phyloP scores from a whole-genome alignment of 2,888 invertebrate species.

The Himalopsyche anomala region DNA sequence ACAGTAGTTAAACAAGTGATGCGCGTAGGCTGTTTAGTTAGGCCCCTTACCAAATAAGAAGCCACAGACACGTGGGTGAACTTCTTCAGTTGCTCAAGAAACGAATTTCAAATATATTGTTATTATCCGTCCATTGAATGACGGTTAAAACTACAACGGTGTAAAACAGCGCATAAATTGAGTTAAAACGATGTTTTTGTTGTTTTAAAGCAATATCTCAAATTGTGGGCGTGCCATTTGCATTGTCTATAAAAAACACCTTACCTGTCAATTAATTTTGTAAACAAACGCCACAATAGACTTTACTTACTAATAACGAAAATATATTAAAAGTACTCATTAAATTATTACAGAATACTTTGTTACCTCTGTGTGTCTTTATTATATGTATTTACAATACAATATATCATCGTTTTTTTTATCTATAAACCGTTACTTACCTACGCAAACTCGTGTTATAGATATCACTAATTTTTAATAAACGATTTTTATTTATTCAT shows the following conservation, averaged over 20 bases:
- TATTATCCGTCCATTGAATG: conserved; percentile 36
- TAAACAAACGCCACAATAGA: neutral
- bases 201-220: conserved; percentile 13
- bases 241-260: conserved; percentile 9
- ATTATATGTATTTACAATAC: no score
- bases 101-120: conserved; percentile 38
- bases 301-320: neutral
- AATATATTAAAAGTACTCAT: no score
- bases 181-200: conserved; percentile 39
- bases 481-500: no score
- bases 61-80: neutral
- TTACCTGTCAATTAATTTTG: conserved; percentile 36
- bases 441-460: no score
- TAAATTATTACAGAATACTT: no score
- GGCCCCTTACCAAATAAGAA: conserved; percentile 13
- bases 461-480: no score
- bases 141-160: conserved; percentile 19
- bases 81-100: conserved; percentile 27
- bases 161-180: conserved; percentile 36
- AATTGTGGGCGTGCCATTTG: conserved; percentile 19
- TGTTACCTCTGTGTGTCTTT: no score
- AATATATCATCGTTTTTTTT: no score
- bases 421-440: no score
- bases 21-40: neutral
- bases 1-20: conserved; percentile 22